Evolutionary conservation across 2,888 invertebrate genomes (phyloP), one percentile per base, ranked within the genome.

Genomic region (Psylliodes chrysocephalus): DNA sequence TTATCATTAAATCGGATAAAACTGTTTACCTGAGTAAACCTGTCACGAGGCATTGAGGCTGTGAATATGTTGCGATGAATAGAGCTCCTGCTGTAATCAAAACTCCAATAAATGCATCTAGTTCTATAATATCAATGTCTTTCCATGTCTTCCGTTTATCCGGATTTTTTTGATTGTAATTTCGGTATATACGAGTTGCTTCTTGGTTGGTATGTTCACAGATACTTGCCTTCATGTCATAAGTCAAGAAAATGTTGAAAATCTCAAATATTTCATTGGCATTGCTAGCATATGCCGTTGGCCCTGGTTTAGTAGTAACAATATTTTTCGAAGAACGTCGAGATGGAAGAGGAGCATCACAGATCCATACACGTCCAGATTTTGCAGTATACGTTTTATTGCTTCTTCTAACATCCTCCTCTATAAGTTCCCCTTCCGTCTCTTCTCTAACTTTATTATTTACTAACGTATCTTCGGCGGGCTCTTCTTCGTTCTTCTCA

Each of bases 1-100:
- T 59, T 63, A 35, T 63, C 42, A 14, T 57, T 57, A 46, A 59
- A 63, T 38, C 57, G 18, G 44, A n/a, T 44, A 17, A 51, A 59
- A 5, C 3, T 7, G 7, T 3, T 5, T 25, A 25, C 7, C 53
- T 44, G 8, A 8, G 19, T 38, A 53, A 18, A 59, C 59, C 52
- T 38, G 15, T 25, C 25, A 5, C 25, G 25, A 3, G n/a, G 17
- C 19, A 62, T 55, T 25, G 10, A 46, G 22, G 19, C 46, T 12
- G 22, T 46, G 1, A 19, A 30, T 35, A 52, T 49, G 25, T 28
- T 3, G 7, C 52, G 44, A 22, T 44, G 44, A 1, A 57, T 63
- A 19, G 25, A 25, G 25, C n/a, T n/a, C n/a, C n/a, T n/a, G n/a
- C n/a, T n/a, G n/a, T n/a, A n/a, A n/a, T n/a, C n/a, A n/a, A n/a